A percentile compares a stretch with the other conserved stretches of the same genome.
Evolutionary conservation across 2,888 invertebrate genomes (phyloP).

Genomic region (Watsonalla binaria): DNA sequence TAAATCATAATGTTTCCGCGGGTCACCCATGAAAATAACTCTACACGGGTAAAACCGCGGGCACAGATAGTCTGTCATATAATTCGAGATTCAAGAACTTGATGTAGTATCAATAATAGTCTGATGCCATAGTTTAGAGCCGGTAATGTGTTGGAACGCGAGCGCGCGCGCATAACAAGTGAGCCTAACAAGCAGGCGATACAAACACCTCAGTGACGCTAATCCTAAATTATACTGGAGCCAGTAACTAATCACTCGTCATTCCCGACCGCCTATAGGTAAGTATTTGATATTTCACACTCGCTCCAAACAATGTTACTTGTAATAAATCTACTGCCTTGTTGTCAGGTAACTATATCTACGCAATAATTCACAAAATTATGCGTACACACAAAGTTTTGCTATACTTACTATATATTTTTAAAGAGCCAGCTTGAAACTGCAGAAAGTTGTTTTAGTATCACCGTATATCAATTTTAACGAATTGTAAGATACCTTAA

Average conservation of each 20-base stretch:
- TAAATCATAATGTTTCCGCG: too few species aligned
- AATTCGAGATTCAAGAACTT: too few species aligned
- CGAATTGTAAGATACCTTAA: too few species aligned
- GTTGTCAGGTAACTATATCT: background rate
- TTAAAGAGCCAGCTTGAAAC: too few species aligned
- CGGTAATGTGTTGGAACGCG: constrained; percentile 43
- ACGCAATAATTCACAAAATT: background rate
- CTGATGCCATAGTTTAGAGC: constrained; percentile 35
- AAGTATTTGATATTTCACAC: constrained; percentile 6
- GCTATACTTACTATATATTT: too few species aligned
- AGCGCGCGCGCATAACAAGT: constrained; percentile 72
- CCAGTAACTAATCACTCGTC: constrained; percentile 62
- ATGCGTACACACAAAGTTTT: background rate
- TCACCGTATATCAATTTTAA: too few species aligned
- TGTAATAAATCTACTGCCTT: background rate
- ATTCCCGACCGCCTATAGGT: constrained; percentile 11
- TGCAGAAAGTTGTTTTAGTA: too few species aligned
- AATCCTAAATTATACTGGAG: constrained; percentile 64
- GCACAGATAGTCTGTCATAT: too few species aligned
- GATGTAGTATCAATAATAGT: constrained; percentile 4
- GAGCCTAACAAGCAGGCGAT: constrained; percentile 68
- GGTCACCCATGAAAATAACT: too few species aligned
- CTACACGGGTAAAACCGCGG: too few species aligned
- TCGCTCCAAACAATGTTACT: constrained; percentile 8
- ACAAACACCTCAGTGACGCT: constrained; percentile 56